Evolutionary conservation across 1,140 invertebrate species (phyloP).

Genomic region (Colletes gigas): DNA sequence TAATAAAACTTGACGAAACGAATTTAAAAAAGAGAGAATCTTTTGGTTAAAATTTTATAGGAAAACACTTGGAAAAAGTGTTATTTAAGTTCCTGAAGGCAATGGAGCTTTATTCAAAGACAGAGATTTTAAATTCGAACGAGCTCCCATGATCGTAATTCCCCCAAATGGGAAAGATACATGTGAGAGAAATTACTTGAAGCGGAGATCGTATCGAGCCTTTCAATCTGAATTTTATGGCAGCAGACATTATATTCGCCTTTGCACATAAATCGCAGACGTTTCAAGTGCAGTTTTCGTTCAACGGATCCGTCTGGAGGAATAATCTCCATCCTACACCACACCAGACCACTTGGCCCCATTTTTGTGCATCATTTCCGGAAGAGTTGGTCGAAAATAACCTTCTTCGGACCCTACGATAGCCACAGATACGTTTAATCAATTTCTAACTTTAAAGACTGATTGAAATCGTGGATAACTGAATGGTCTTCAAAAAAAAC

Average conservation of each 20-base stretch:
- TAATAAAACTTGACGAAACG: too few species aligned
- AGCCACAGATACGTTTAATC: background rate
- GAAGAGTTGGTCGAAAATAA: conserved; percentile 6
- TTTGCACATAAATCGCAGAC: background rate
- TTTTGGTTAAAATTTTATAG: too few species aligned
- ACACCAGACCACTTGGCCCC: background rate
- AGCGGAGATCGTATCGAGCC: background rate
- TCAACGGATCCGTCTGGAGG: background rate
- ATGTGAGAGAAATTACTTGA: background rate
- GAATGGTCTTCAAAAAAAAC: too few species aligned
- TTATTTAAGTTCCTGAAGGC: too few species aligned
- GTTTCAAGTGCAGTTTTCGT: background rate
- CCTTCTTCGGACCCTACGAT: background rate
- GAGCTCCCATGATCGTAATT: too few species aligned
- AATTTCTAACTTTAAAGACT: background rate
- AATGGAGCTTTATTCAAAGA: too few species aligned
- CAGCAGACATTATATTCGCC: too few species aligned
- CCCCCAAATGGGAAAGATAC: background rate
- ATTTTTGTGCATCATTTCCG: background rate
- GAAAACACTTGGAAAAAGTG: too few species aligned
- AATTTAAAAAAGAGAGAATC: too few species aligned
- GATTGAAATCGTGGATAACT: background rate
- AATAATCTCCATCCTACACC: background rate
- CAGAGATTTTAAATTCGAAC: too few species aligned
- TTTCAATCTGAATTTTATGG: background rate